Conservation (phyloP, 2,888 invertebrate genomes). For the Cheilosia scutellata region DNA sequence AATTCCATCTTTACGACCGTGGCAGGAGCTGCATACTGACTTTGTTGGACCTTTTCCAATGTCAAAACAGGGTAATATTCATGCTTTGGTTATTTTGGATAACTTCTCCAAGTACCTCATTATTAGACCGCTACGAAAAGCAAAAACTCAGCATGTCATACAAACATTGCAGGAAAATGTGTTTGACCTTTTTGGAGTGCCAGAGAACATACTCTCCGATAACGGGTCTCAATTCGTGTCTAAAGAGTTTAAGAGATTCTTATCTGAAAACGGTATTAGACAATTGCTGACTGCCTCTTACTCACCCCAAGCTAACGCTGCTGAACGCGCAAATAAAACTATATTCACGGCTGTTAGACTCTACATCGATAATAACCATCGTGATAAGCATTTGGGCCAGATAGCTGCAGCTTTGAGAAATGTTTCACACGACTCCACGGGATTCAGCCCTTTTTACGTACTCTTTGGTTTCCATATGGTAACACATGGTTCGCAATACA, state of each 20-base stretch:
- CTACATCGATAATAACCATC: no score
- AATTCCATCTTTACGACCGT: no score
- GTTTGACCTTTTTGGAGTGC: background rate
- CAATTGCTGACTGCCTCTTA: background rate
- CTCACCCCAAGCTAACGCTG: no score
- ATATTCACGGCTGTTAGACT: background rate
- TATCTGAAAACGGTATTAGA: background rate
- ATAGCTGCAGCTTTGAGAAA: no score
- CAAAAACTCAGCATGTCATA: background rate
- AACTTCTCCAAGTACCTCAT: background rate
- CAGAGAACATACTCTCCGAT: background rate
- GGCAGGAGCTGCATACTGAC: no score
- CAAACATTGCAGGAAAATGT: background rate
- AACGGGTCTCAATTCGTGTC: background rate
- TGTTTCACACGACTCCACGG: background rate
- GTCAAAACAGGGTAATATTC: background rate
- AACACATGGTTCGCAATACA: background rate
- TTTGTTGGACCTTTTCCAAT: no score
- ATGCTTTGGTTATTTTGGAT: background rate
- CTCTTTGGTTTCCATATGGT: background rate
- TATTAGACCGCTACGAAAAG: background rate
- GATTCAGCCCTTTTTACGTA: background rate
- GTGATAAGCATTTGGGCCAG: no score
- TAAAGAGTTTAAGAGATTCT: background rate
- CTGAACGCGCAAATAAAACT: no score